A percentile compares a stretch with the other conserved stretches of the same genome.
Conservation (phyloP, 1,140 invertebrate genomes). For the Mactra quadrangularis region DNA sequence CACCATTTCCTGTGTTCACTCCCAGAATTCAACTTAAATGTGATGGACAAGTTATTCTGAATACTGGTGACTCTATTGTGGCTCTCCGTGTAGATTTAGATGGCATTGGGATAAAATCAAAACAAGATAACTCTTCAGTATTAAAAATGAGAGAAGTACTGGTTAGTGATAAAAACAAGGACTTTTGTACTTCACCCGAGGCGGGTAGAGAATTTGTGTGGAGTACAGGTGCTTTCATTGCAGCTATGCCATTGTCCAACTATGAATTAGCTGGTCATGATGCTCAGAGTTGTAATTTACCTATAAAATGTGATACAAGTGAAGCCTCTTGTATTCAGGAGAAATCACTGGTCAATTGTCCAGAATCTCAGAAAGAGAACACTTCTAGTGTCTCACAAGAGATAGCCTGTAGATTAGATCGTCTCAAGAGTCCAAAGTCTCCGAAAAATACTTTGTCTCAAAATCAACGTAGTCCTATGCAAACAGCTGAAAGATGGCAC, state of each 20-base stretch:
- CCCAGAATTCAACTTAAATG: constrained; percentile 87
- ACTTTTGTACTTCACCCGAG: constrained; percentile 46
- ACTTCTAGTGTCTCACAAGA: constrained; percentile 30
- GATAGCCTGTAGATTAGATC: constrained; percentile 30
- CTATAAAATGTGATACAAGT: not conserved
- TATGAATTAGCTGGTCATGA: constrained; percentile 23
- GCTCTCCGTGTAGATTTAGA: constrained; percentile 83
- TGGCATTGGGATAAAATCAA: constrained; percentile 26
- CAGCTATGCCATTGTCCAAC: constrained; percentile 35
- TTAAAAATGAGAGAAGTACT: constrained; percentile 33
- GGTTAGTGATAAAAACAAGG: constrained; percentile 44
- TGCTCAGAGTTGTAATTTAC: not conserved
- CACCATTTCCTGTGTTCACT: constrained; percentile 88
- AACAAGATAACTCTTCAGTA: constrained; percentile 31
- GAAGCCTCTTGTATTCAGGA: not conserved
- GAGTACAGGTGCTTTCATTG: constrained; percentile 33
- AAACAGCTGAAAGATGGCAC: constrained; percentile 44
- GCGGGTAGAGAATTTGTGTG: constrained; percentile 53
- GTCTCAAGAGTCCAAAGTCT: constrained; percentile 47
- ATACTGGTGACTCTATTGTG: constrained; percentile 89
- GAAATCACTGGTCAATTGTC: not conserved
- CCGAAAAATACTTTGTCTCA: constrained; percentile 52
- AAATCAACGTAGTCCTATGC: constrained; percentile 55
- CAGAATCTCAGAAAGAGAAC: constrained; percentile 59
- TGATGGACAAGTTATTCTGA: constrained; percentile 88